Evolutionary conservation across 1,140 invertebrate species (phyloP).

Genomic region (Panagrolaimus sp.): DNA sequence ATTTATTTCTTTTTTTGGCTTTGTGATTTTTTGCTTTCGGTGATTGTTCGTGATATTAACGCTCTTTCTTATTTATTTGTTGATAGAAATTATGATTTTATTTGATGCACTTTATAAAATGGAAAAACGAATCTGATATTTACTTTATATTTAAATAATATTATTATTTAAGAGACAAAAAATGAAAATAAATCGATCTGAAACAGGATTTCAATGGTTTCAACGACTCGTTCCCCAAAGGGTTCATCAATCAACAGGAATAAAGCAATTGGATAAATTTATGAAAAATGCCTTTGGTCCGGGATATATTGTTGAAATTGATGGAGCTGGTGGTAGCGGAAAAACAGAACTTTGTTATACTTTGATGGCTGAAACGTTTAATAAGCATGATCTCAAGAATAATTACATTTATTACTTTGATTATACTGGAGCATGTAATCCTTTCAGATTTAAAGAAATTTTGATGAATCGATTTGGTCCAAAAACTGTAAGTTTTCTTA

Average conservation of each 20-base stretch:
- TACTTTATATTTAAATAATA: neutral
- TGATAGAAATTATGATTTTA: no score
- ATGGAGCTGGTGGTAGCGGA: neutral
- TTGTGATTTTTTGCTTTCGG: neutral
- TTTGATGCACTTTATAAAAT: no score
- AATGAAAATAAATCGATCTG: neutral
- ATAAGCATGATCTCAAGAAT: neutral
- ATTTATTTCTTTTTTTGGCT: neutral
- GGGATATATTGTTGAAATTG: neutral
- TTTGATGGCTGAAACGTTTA: neutral
- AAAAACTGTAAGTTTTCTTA: neutral
- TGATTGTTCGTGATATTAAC: no score
- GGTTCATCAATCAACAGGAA: neutral
- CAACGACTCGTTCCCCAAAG: neutral
- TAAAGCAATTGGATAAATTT: neutral
- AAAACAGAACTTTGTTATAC: slow-evolving; percentile 8
- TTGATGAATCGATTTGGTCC: neutral
- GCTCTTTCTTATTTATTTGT: no score
- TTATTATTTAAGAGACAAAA: neutral
- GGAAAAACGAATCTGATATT: no score
- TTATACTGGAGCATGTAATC: neutral
- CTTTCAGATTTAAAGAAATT: slow-evolving; percentile 1
- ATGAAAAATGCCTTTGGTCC: neutral
- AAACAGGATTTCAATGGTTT: slow-evolving; percentile 3
- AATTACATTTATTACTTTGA: slow-evolving; percentile 11